Evolutionary conservation across 2,888 invertebrate species (phyloP).

Genomic region (Tolmerus cingulatus): DNA sequence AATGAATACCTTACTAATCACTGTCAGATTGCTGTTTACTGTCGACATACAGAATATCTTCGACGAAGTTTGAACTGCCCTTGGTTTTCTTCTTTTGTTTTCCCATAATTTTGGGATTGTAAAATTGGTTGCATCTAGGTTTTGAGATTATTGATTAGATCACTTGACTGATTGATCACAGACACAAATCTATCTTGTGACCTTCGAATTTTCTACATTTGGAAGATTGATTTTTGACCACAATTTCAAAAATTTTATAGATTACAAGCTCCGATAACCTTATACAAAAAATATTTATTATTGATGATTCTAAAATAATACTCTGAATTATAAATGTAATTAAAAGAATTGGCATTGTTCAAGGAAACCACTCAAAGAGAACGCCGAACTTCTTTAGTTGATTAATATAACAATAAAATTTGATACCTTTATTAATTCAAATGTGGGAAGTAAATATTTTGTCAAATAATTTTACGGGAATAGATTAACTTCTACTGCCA

Average conservation of each 20-base stretch:
- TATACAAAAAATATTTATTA: too few species aligned
- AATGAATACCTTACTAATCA: background rate
- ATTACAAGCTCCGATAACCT: too few species aligned
- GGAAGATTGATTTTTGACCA: too few species aligned
- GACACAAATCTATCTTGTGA: too few species aligned
- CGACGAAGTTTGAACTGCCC: background rate
- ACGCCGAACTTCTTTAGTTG: background rate
- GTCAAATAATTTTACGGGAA: background rate
- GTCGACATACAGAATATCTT: background rate
- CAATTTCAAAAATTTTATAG: too few species aligned
- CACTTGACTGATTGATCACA: too few species aligned
- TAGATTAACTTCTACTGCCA: background rate
- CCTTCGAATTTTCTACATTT: too few species aligned
- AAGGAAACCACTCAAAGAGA: background rate
- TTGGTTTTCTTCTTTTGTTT: background rate
- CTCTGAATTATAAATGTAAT: too few species aligned
- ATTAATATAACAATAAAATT: background rate
- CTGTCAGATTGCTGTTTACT: background rate
- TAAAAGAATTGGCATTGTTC: too few species aligned
- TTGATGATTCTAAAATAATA: too few species aligned
- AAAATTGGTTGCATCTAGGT: background rate
- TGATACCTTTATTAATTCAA: background rate
- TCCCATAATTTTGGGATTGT: background rate
- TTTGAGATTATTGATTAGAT: too few species aligned
- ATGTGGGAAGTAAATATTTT: background rate